Evolutionary conservation across 2,113 vertebrate species (phyloP), one percentile per base, ranked within the genome.

Genomic region (Nycticryphes semicollaris): DNA sequence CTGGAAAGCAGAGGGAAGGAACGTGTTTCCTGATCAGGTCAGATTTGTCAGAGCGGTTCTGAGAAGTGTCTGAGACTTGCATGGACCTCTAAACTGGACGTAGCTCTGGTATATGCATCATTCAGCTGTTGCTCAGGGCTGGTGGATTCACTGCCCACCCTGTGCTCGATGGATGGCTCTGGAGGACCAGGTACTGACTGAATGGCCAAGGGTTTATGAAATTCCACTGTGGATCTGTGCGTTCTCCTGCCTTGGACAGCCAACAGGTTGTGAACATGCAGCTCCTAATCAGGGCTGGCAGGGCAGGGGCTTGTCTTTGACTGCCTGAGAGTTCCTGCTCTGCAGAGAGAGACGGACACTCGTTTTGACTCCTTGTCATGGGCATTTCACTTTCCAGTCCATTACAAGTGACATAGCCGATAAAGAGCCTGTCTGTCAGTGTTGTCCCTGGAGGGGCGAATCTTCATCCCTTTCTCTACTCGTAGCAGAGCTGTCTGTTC

Each of bases 351-450:
- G 96, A 72, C 66, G 57, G 94, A 96, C 83, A 79, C 97, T 95
- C 85, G 62, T 95, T 72, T 59, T 96, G 97, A 72, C 72, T 96
- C 93, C 96, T 97, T 95, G 97, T 94, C 79, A 9, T 89, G 92
- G 86, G 96, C 98, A 98, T 97, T 98, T 97, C 97, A 92, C 97
- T 98, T 99, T 98, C 98, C 98, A 98, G 97, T 93, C 98, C 98
- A 99, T 99, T 99, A 98, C 96, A 98, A 93, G 96, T 93, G 98
- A 97, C 98, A 98, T 54, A 94, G 96, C 82, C 6, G 85, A 98
- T 98, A 96, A 97, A 92, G 84, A 83, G 85, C 91, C 94, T 98
- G 98, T 94, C 98, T 87, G 95, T 98, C 97, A 98, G 62, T 6
- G 0, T 0, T 17, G 35, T 77, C 94, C 81, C 91, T 45, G 3